Evolutionary conservation across 2,888 invertebrate species (phyloP).

Genomic region (Habroteleia sp.): DNA sequence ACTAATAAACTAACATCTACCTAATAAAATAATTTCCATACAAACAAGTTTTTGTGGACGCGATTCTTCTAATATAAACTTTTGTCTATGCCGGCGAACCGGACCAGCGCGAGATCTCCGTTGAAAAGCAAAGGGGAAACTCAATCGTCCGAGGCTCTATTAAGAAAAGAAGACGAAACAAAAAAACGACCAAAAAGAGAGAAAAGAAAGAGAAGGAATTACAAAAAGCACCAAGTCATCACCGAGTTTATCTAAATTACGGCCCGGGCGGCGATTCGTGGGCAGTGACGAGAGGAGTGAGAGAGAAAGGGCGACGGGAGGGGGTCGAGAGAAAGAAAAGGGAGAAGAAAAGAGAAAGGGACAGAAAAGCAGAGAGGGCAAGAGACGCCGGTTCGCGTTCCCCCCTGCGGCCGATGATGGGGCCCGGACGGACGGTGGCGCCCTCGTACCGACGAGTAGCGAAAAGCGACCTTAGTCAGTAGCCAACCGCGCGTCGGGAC

Average conservation of each 20-base stretch:
- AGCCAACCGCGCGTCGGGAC: conserved; percentile 70
- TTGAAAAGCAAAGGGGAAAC: conserved; percentile 34
- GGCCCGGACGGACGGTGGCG: conserved; percentile 69
- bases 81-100: conserved; percentile 35
- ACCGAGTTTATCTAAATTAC: conserved; percentile 57
- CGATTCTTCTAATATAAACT: conserved; percentile 17
- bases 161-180: conserved; percentile 27
- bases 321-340: conserved; percentile 24
- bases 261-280: conserved; percentile 50
- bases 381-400: conserved; percentile 44
- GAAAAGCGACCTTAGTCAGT: conserved; percentile 76
- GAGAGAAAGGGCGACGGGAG: conserved; percentile 15
- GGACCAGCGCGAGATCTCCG: not conserved
- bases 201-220: conserved; percentile 20
- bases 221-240: conserved; percentile 56
- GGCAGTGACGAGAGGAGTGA: conserved; percentile 23
- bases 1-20: conserved; percentile 17
- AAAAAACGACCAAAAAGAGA: conserved; percentile 13
- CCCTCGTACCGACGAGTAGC: conserved; percentile 73
- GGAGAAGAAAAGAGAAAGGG: conserved; percentile 9
- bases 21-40: conserved; percentile 43
- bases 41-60: conserved; percentile 42
- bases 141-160: conserved; percentile 14
- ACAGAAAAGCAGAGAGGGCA: conserved; percentile 45
- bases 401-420: conserved; percentile 34